Percentiles rank a stretch among this genome's conserved stretches.
These are phyloP conservation scores for Vollenhovia emeryi DNA, from an alignment of 1,140 invertebrate genomes.

Conservation along the genomic window DNA sequence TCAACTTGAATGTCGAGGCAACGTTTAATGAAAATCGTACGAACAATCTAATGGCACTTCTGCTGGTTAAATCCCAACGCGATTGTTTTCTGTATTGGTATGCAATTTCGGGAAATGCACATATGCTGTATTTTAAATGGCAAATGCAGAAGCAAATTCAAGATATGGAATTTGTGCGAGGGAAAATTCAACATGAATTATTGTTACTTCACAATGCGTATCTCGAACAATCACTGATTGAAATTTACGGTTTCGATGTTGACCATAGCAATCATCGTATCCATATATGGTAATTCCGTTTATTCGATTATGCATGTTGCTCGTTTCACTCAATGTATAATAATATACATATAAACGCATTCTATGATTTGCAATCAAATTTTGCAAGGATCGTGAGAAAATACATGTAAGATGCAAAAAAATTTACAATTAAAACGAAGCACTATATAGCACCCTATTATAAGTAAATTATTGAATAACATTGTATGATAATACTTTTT, in stretches of 20 bases:
- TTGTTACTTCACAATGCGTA: conserved; percentile 62
- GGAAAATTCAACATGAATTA: conserved; percentile 60
- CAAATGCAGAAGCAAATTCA: conserved; percentile 56
- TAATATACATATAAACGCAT: neutral
- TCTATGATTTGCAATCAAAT: neutral
- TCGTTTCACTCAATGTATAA: neutral
- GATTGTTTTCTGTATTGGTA: conserved; percentile 71
- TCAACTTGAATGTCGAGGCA: neutral
- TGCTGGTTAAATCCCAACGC: conserved; percentile 62
- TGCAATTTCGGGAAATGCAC: conserved; percentile 3
- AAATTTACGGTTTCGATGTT: conserved; percentile 70
- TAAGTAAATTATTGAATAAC: neutral
- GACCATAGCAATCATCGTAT: conserved; percentile 26
- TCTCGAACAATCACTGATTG: conserved; percentile 50
- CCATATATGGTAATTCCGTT: conserved; percentile 55
- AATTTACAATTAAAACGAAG: neutral
- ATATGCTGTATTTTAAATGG: conserved; percentile 54
- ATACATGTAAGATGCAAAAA: neutral
- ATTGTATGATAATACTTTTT: neutral
- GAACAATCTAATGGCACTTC: conserved; percentile 51
- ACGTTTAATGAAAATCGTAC: neutral
- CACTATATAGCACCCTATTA: neutral
- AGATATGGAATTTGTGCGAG: conserved; percentile 61
- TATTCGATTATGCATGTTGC: neutral
- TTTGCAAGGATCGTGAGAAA: neutral